These are phyloP conservation scores for Lytechinus pictus DNA, from an alignment of 35 echinoderm and acorn worm species.

Conservation along the genomic window DNA sequence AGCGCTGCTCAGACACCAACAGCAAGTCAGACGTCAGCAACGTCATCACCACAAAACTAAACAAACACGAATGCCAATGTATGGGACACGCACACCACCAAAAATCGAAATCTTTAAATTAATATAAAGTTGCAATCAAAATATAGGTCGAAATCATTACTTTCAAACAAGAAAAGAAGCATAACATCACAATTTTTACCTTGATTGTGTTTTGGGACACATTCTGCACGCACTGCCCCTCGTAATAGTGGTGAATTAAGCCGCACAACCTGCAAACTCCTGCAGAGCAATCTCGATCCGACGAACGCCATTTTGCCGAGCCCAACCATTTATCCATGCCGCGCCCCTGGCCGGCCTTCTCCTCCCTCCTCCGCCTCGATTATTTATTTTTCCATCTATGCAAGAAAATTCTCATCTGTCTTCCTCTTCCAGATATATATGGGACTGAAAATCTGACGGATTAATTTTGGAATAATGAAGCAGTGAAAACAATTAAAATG, in stretches of 20 bases:
- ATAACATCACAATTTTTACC: neutral
- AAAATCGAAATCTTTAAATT: neutral
- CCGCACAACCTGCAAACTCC: neutral
- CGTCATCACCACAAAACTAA: too few relatives aligned
- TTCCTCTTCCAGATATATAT: too few relatives aligned
- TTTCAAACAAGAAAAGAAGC: neutral
- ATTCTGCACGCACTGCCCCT: neutral
- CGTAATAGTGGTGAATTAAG: neutral
- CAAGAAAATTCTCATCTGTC: too few relatives aligned
- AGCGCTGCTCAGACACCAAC: too few relatives aligned
- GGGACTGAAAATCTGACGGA: too few relatives aligned
- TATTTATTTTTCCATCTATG: too few relatives aligned
- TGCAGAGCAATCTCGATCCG: neutral
- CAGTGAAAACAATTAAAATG: too few relatives aligned
- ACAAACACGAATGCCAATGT: neutral
- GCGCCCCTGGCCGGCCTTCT: too few relatives aligned
- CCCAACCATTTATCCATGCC: neutral
- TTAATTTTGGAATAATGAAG: too few relatives aligned
- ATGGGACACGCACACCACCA: neutral
- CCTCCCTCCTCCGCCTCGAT: too few relatives aligned
- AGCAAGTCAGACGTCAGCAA: too few relatives aligned
- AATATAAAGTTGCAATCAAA: neutral
- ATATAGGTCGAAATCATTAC: neutral
- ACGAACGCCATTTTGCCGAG: slow-evolving; percentile 13
- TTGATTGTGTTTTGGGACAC: neutral